These are phyloP conservation scores for Periplaneta americana DNA, from an alignment of 1,140 invertebrate species.

Conservation along the genomic window DNA sequence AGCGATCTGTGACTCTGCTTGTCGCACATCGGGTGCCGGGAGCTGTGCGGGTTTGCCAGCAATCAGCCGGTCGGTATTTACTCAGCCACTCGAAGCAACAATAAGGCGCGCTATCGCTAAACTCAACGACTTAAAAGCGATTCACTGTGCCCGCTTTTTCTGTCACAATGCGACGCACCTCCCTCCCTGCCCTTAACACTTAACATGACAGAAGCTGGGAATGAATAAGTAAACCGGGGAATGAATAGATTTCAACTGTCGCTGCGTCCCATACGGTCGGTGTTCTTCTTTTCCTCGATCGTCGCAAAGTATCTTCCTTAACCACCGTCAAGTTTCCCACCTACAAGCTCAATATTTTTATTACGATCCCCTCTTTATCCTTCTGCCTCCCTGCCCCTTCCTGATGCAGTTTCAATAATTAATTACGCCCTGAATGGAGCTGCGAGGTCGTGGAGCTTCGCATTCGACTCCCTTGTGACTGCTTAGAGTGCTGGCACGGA, in stretches of 20 bases:
- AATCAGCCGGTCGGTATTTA: background rate
- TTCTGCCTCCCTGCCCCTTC: background rate
- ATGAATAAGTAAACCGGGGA: background rate
- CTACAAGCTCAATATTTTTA: background rate
- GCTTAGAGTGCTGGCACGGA: too few species aligned
- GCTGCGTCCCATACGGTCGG: too few species aligned
- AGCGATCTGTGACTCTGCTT: too few species aligned
- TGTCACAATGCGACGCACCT: background rate
- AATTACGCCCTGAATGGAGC: background rate
- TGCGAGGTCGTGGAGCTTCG: background rate
- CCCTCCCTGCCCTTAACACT: background rate
- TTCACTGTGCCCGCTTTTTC: background rate
- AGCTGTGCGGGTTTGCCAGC: background rate
- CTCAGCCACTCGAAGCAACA: background rate
- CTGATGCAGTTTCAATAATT: conserved; percentile 2
- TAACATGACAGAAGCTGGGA: background rate
- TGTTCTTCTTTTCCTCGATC: background rate
- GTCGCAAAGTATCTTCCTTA: background rate
- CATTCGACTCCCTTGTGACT: too few species aligned
- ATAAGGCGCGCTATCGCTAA: background rate
- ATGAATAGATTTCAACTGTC: background rate
- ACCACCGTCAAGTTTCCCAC: background rate
- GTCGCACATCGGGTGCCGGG: too few species aligned
- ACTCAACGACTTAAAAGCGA: background rate
- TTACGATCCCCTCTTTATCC: background rate